Evolutionary conservation across 2,888 invertebrate species (phyloP), one percentile per base, ranked within the genome.

Genomic region (Melanchra persicariae): DNA sequence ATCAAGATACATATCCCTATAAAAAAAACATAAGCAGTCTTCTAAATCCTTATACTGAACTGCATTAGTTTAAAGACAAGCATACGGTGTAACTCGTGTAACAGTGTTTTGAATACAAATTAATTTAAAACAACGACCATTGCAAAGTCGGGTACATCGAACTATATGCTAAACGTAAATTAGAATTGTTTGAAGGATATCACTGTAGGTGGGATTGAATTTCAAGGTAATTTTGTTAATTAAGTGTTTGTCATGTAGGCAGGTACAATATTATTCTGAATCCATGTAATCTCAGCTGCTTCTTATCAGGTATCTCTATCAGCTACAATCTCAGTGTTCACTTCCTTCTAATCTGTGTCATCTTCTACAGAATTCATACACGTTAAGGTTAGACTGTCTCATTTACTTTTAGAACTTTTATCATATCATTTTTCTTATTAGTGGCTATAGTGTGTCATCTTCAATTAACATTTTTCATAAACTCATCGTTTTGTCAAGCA

Each of bases 101-200:
- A 74, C 59, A 79, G 64, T 72, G 81, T 68, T 65, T 69, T 70
- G 83, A 81, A 83, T 83, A 81, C 79, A 70, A 83, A 83, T 79
- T 72, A 79, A 79, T 75, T 77, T 81, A 62, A 76, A 77, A 65
- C 82, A 64, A 61, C 72, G 57, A 26, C 51, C 19, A 59, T 51
- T 71, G 70, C 26, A 63, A 63, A 68, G 19, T 22, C 22, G 51
- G 6, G 54, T 69, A 61, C 54, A 19, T 61, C 68, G 66, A 70
- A 77, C 77, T 66, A 54, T 62, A 61, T 72, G 63, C 71, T 59
- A 70, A 81, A 74, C 17, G 30, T 51, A 47, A 59, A 72, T 82
- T 77, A 65, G 64, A 76, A 72, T 70, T 59, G 54, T 65, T 70
- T 73, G 68, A 62, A 70, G 79, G 62, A 69, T 65, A 68, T 40